phyloP scores from a whole-genome alignment of 2,888 invertebrate genomes.

The Lasioglossum malachurum region DNA sequence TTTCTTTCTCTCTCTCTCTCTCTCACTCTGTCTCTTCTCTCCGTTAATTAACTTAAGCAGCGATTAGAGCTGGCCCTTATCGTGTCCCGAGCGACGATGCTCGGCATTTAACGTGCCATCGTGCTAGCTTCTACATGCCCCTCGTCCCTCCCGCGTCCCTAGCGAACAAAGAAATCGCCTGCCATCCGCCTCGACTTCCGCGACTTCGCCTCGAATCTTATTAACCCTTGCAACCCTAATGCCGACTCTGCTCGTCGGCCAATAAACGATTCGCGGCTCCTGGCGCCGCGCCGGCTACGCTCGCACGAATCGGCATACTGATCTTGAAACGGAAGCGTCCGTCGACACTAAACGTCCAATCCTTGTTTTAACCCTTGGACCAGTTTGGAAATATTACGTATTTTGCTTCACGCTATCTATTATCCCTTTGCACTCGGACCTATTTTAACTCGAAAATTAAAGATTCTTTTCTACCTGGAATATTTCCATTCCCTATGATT shows the following conservation, averaged over 20 bases:
- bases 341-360: neutral
- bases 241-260: constrained; percentile 4
- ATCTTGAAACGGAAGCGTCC: neutral
- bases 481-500: too few relatives aligned
- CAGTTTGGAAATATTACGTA: too few relatives aligned
- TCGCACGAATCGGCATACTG: neutral
- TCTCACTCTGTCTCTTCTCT: constrained; percentile 26
- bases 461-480: too few relatives aligned
- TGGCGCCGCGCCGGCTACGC: neutral
- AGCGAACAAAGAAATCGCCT: constrained; percentile 28
- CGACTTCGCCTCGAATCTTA: constrained; percentile 7
- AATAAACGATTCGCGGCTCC: constrained; percentile 10
- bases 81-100: constrained; percentile 50
- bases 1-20: neutral
- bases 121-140: constrained; percentile 16
- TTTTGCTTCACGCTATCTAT: too few relatives aligned
- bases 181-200: constrained; percentile 28
- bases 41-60: constrained; percentile 71
- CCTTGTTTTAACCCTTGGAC: neutral
- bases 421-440: too few relatives aligned
- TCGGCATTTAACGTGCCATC: constrained; percentile 60
- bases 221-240: constrained; percentile 5
- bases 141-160: neutral
- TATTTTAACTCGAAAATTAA: too few relatives aligned
- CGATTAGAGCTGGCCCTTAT: constrained; percentile 69